Base-by-base conservation (phyloP, 2,888 invertebrate genomes). In the Drosophila rubida region DNA sequence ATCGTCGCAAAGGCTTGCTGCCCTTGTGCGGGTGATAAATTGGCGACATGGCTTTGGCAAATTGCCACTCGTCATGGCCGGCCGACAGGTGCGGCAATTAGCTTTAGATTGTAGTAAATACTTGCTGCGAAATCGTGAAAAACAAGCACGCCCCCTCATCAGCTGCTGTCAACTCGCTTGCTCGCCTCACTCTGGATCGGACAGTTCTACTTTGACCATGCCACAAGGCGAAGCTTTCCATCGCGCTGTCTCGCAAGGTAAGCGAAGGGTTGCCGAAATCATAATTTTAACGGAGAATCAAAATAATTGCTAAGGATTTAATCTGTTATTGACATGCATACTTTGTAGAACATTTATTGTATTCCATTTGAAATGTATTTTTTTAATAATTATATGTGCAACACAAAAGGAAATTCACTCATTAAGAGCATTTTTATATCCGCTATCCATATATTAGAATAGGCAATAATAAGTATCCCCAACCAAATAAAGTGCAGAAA, bases 211-310 rank as follows among this genome's bases (percentile, higher is more conserved):
- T 58, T 63, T 45, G 50, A 48, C 46, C 73, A 84, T 85, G 87
- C 46, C 89, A 75, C 80, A 89, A 73, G 75, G 75, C 44, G 89
- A 90, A 87, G 89, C 90, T 48, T 90, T 90, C 60, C 79, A 87
- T 71, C 78, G 87, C 57, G 84, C 86, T 37, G 69, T 80, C 13
- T 82, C 90, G 1, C 85, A 80, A 86, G 80, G 90, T 90, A 77
- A 39, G 22, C 11, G 1, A 13, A 19, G 8, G 7, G 35, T 37
- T 37, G 13, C 5, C 3, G 2, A 19, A 1, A 19, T 19, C 19
- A 19, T 19, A 19, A 9, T 30, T 30, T 35, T 13, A 30, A 30
- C 9, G n/a, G n/a, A n/a, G n/a, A 30, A 30, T 4, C 9, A 11
- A 30, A 9, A 9, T 30, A 9, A 4, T 30, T 22, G 2, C 22